A percentile compares a stretch with the other conserved stretches of the same genome.
Evolutionary conservation across 2,797 vertebrate species (phyloP).

Genomic region (Acanthopagrus latus): DNA sequence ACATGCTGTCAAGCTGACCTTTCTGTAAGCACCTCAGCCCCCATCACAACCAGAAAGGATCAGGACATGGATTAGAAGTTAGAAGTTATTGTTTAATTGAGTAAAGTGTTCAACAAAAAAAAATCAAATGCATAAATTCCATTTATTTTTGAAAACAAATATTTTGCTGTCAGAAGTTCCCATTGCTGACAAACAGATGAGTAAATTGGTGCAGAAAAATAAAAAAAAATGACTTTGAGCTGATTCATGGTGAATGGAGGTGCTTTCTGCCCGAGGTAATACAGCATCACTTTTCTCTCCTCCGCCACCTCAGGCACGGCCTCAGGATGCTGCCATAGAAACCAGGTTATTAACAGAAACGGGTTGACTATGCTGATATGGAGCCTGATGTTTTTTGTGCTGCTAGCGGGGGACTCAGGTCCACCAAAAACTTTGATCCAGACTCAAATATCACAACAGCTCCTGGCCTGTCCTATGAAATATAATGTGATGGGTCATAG

Average conservation of each 20-base stretch:
- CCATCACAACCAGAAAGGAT: conserved; percentile 20
- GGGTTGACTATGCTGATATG: conserved; percentile 4
- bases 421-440: neutral
- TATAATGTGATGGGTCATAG: neutral
- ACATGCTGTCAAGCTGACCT: conserved; percentile 61
- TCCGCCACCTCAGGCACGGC: conserved; percentile 22
- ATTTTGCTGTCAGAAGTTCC: conserved; percentile 11
- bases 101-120: neutral
- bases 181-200: neutral
- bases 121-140: neutral
- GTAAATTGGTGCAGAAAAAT: conserved; percentile 9
- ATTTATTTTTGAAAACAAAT: neutral
- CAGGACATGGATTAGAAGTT: conserved; percentile 15
- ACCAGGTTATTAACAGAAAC: conserved; percentile 50
- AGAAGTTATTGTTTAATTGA: conserved; percentile 38
- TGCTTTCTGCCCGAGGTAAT: conserved; percentile 6
- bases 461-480: neutral
- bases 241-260: conserved; percentile 26
- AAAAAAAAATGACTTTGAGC: conserved; percentile 15
- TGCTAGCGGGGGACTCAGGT: neutral
- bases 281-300: conserved; percentile 21
- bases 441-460: neutral
- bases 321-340: conserved; percentile 51
- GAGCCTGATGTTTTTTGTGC: neutral
- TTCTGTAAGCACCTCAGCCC: conserved; percentile 53